Conservation (phyloP, 2,113 vertebrate species). For the Megalops atlanticus region DNA sequence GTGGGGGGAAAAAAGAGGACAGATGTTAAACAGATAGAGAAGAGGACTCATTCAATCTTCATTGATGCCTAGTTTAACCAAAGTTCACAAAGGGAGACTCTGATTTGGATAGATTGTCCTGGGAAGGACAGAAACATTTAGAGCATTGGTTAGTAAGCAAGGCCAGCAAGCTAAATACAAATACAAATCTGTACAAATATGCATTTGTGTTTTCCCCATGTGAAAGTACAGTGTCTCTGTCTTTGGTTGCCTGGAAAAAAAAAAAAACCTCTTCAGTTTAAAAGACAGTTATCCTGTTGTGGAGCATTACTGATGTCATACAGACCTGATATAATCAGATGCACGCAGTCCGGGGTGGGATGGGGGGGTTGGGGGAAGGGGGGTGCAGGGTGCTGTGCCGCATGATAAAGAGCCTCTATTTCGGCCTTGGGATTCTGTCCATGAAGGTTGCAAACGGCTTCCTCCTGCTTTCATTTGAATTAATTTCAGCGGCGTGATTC, state of each 20-base stretch:
- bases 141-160: too few species aligned
- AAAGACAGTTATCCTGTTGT: slow-evolving; percentile 43
- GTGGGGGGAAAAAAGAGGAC: background rate
- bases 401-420: slow-evolving; percentile 7
- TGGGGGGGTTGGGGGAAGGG: background rate
- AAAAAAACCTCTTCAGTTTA: slow-evolving; percentile 22
- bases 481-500: background rate
- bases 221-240: background rate
- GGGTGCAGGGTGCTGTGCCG: background rate
- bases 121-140: too few species aligned
- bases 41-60: background rate
- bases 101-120: too few species aligned
- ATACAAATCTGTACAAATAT: background rate
- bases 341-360: background rate
- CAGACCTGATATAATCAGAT: slow-evolving; percentile 17
- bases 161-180: background rate
- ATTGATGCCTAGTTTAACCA: background rate
- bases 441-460: background rate
- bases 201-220: background rate
- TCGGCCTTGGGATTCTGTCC: background rate
- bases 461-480: slow-evolving; percentile 13
- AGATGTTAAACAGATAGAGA: background rate
- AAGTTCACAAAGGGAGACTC: too few species aligned
- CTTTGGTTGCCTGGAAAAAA: background rate
- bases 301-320: slow-evolving; percentile 31